phyloP scores from a whole-genome alignment of 2,888 invertebrate genomes.

The Labia minor region DNA sequence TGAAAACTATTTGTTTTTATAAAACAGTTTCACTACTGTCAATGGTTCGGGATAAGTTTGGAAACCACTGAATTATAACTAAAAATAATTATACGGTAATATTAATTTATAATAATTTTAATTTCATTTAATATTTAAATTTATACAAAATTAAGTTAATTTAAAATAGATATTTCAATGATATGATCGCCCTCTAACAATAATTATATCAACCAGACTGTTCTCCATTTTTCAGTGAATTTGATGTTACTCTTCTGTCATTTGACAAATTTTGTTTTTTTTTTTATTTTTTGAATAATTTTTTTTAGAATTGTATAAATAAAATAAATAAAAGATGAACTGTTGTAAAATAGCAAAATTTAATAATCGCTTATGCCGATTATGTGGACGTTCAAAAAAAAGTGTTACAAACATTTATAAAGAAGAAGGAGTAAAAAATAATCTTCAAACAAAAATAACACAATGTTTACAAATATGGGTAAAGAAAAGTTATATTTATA shows the following conservation, averaged over 20 bases:
- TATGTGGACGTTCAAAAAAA: slow-evolving; percentile 24
- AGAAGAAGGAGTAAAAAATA: slow-evolving; percentile 29
- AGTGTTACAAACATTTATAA: slow-evolving; percentile 29
- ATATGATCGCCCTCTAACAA: no score
- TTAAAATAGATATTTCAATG: no score
- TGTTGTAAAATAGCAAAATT: background rate
- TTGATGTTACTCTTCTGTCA: background rate
- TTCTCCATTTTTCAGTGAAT: background rate
- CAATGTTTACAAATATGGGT: slow-evolving; percentile 33
- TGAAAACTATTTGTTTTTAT: no score
- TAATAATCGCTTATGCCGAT: slow-evolving; percentile 21
- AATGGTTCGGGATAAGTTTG: no score
- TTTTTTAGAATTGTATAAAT: background rate
- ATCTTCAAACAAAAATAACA: slow-evolving; percentile 30
- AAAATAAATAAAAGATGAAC: background rate
- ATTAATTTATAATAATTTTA: no score
- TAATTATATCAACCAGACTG: no score
- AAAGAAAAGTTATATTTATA: slow-evolving; percentile 21
- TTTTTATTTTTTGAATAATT: background rate
- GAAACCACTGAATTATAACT: no score
- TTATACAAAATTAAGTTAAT: no score
- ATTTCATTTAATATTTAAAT: no score
- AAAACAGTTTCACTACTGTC: no score
- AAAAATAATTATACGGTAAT: no score
- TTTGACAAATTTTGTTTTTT: background rate